Conservation (phyloP, 2,113 vertebrate genomes). For the cat (Felis catus) region DNA sequence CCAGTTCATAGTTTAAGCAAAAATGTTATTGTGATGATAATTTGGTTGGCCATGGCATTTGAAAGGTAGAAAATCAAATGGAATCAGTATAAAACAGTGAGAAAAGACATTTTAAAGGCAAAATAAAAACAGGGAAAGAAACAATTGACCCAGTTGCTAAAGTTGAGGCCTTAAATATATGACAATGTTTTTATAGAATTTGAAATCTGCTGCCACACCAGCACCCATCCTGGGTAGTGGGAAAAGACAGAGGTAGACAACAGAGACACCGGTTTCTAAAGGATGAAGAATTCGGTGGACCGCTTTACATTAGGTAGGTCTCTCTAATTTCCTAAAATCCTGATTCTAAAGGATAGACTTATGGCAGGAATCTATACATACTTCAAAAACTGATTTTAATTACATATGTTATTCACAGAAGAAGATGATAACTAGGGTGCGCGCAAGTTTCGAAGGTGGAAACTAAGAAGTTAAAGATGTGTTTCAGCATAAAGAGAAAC, state of each 20-base stretch:
- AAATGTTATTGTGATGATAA: slow-evolving; percentile 32
- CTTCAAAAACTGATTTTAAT: slow-evolving; percentile 46
- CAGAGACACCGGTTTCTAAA: not conserved
- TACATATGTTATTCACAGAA: not conserved
- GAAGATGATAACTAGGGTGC: not conserved
- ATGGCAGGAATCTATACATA: not conserved
- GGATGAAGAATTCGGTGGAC: not conserved
- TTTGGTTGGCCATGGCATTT: not conserved
- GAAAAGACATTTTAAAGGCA: not conserved
- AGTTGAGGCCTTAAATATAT: not conserved
- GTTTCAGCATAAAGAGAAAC: not conserved
- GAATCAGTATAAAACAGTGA: not conserved
- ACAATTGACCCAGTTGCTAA: not conserved
- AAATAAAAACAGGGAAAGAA: not conserved
- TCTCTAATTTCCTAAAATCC: not conserved
- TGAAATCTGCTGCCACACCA: not conserved
- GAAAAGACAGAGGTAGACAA: not conserved
- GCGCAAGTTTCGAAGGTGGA: not conserved
- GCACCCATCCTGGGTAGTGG: too few relatives aligned
- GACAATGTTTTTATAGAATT: not conserved
- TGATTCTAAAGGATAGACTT: not conserved
- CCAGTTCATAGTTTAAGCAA: not conserved
- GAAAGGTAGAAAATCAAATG: not conserved
- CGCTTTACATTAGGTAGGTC: not conserved
- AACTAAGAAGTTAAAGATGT: not conserved